These are phyloP conservation scores for Pantherophis alleghaniensis DNA, from an alignment of 2,797 vertebrate genomes.

Conservation along the genomic window DNA sequence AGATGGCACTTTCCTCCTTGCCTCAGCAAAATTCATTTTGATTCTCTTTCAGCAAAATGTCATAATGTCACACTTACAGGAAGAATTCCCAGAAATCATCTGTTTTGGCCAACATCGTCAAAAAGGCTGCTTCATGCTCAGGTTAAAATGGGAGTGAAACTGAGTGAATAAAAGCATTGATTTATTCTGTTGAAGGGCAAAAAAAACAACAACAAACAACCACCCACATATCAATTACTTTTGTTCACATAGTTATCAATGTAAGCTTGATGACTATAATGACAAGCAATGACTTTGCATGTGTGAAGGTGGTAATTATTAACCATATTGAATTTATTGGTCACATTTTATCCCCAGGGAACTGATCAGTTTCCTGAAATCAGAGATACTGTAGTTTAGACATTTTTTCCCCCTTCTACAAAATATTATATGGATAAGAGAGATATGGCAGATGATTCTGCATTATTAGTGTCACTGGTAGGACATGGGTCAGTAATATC, in stretches of 20 bases:
- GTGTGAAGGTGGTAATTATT: background rate
- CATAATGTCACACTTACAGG: background rate
- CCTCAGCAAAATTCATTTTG: slow-evolving; percentile 41
- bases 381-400: background rate
- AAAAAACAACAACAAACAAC: too few relatives aligned
- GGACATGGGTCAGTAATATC: background rate
- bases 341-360: background rate
- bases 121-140: slow-evolving; percentile 7
- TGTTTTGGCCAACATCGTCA: slow-evolving; percentile 9
- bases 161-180: background rate
- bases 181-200: background rate
- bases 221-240: background rate
- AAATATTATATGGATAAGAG: background rate
- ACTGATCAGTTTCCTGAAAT: background rate
- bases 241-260: background rate
- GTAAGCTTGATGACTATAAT: background rate
- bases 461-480: background rate
- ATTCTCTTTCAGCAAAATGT: background rate
- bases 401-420: too few relatives aligned
- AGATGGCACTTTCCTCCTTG: slow-evolving; percentile 31
- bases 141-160: background rate
- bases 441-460: background rate
- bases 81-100: slow-evolving; percentile 30
- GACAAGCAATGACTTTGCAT: background rate
- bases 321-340: background rate